Evolutionary conservation across 1,140 invertebrate genomes (phyloP).

Genomic region (Physella acuta): DNA sequence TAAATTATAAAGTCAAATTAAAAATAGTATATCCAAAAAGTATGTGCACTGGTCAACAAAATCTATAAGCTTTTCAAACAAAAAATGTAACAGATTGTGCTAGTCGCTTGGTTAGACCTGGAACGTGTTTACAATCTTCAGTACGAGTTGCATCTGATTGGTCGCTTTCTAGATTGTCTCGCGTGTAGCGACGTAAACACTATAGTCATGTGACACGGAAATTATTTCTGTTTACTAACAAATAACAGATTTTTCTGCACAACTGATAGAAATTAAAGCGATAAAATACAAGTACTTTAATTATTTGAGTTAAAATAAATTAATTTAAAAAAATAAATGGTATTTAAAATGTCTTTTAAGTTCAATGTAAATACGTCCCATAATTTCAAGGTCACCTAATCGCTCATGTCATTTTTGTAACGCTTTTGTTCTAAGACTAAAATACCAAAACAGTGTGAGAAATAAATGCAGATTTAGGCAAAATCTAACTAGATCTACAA

Average conservation of each 20-base stretch:
- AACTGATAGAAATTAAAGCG: background rate
- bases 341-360: too few relatives aligned
- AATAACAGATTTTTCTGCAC: too few relatives aligned
- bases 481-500: too few relatives aligned
- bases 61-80: too few relatives aligned
- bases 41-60: too few relatives aligned
- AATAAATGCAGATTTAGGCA: too few relatives aligned
- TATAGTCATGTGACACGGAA: background rate
- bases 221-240: background rate
- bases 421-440: too few relatives aligned
- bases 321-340: background rate
- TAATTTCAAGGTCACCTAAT: too few relatives aligned
- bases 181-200: background rate
- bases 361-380: too few relatives aligned
- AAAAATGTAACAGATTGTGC: background rate
- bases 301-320: background rate
- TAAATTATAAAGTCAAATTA: background rate
- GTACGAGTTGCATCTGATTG: constrained; percentile 15
- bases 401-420: too few relatives aligned
- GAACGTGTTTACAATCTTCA: constrained; percentile 28
- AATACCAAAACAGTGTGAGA: too few relatives aligned
- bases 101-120: constrained; percentile 1
- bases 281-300: background rate
- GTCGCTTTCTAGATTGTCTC: constrained; percentile 9
- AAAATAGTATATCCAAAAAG: background rate